Percentiles rank a stretch among this genome's conserved stretches.
These are phyloP conservation scores for Epinephelus malabaricus DNA, from an alignment of 2,797 vertebrate genomes.

Conservation along the genomic window DNA sequence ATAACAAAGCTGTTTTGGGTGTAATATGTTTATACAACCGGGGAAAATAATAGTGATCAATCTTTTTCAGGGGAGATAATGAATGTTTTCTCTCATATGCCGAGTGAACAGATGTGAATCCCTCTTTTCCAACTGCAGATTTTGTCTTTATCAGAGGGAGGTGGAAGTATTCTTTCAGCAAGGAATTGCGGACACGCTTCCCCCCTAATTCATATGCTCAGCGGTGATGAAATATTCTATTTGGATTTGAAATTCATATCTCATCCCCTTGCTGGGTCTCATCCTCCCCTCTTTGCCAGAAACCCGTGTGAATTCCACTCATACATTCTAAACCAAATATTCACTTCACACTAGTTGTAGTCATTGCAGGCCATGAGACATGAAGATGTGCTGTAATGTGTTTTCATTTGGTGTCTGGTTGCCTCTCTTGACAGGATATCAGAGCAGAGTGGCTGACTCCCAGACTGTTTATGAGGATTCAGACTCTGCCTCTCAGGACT, in stretches of 20 bases:
- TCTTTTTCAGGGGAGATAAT: constrained; percentile 44
- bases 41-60: constrained; percentile 19
- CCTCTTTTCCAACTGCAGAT: constrained; percentile 26
- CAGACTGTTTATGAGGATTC: constrained; percentile 65
- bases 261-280: constrained; percentile 52
- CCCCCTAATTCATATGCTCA: constrained; percentile 67
- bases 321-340: constrained; percentile 62
- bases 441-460: constrained; percentile 52
- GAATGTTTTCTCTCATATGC: constrained; percentile 35
- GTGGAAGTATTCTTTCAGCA: constrained; percentile 50
- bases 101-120: constrained; percentile 21
- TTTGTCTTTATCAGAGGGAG: constrained; percentile 58
- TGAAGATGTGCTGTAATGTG: constrained; percentile 70
- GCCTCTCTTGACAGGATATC: constrained; percentile 66
- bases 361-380: constrained; percentile 67
- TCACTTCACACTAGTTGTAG: constrained; percentile 47
- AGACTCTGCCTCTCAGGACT: constrained; percentile 46
- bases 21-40: constrained; percentile 1
- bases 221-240: constrained; percentile 78
- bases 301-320: constrained; percentile 60
- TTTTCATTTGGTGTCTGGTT: constrained; percentile 66
- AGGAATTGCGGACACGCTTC: constrained; percentile 54
- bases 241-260: constrained; percentile 78
- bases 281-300: constrained; percentile 34
- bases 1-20: constrained; percentile 29